Percentiles rank a stretch among this genome's conserved stretches.
Conservation (phyloP, 2,113 vertebrate species). For the Malaclemys terrapin region DNA sequence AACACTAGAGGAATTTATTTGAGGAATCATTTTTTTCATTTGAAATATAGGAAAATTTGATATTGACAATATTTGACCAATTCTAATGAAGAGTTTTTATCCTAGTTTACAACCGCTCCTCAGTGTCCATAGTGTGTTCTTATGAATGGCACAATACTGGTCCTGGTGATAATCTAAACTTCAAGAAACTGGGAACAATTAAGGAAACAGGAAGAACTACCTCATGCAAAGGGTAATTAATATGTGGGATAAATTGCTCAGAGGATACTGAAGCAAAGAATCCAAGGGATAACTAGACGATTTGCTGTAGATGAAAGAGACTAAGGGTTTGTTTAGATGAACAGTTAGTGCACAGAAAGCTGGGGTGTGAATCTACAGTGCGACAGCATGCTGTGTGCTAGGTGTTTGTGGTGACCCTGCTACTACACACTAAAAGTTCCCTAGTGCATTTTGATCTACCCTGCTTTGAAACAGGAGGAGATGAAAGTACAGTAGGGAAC, state of each 20-base stretch:
- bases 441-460: too few relatives aligned
- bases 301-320: background rate
- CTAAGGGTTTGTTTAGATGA: background rate
- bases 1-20: too few relatives aligned
- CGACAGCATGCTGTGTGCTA: too few relatives aligned
- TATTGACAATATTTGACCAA: background rate
- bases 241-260: background rate
- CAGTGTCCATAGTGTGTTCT: background rate
- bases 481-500: too few relatives aligned
- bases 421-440: too few relatives aligned
- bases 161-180: background rate
- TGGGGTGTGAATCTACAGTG: too few relatives aligned
- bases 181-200: background rate
- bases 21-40: background rate
- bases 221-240: background rate
- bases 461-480: too few relatives aligned
- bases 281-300: background rate
- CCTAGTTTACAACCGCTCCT: background rate
- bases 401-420: too few relatives aligned
- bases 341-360: too few relatives aligned
- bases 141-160: background rate
- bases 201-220: background rate
- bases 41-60: background rate
- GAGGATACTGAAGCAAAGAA: background rate
- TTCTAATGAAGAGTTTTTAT: background rate